Evolutionary conservation across 2,888 invertebrate genomes (phyloP).

Genomic region (Ochropacha duplaris): DNA sequence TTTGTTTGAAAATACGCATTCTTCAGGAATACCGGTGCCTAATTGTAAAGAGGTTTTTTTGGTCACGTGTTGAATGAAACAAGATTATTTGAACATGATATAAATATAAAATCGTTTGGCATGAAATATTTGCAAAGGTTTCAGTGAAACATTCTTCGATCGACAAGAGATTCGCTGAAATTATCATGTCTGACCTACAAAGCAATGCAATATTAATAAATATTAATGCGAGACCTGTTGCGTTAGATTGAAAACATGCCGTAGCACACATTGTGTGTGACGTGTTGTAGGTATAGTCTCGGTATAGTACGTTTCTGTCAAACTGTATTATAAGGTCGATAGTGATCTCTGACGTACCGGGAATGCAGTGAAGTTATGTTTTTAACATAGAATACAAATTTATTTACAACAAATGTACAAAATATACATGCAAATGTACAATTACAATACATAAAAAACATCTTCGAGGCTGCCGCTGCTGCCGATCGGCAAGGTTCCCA

Average conservation of each 20-base stretch:
- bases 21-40: neutral
- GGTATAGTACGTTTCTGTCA: neutral
- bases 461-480: too few species aligned
- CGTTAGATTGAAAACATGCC: neutral
- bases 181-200: neutral
- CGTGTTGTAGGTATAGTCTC: too few species aligned
- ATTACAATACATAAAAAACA: too few species aligned
- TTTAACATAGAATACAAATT: too few species aligned
- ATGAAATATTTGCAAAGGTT: neutral
- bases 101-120: too few species aligned
- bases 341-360: too few species aligned
- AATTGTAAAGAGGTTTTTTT: neutral
- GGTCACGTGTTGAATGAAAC: neutral
- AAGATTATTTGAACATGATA: too few species aligned
- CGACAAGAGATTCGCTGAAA: neutral
- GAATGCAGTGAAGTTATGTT: neutral
- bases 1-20: neutral
- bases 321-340: neutral
- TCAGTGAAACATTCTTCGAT: neutral
- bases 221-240: neutral
- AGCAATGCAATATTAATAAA: neutral
- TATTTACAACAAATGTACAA: too few species aligned
- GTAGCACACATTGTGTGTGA: neutral
- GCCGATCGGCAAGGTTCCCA: too few species aligned
- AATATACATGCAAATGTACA: too few species aligned